Evolutionary conservation across 2,888 invertebrate genomes (phyloP).

Genomic region (Cryptus viduatorius): DNA sequence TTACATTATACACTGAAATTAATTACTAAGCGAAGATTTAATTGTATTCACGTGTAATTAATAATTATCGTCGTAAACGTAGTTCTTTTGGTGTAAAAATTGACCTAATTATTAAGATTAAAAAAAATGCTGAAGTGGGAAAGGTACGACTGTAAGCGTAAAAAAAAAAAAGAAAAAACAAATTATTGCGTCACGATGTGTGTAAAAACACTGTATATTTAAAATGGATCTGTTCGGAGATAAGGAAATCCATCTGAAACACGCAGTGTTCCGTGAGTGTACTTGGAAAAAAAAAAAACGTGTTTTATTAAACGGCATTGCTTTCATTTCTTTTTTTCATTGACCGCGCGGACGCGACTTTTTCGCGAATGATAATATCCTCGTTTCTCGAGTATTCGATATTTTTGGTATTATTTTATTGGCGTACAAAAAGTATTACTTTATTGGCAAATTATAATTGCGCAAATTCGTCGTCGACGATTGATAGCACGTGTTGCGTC

Average conservation of each 20-base stretch:
- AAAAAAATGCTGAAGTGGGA: conserved; percentile 9
- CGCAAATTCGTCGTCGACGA: conserved; percentile 69
- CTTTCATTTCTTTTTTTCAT: conserved; percentile 56
- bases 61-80: conserved; percentile 83
- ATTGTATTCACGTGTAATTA: conserved; percentile 84
- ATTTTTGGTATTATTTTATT: neutral
- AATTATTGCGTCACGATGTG: conserved; percentile 59
- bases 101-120: conserved; percentile 82
- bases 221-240: neutral
- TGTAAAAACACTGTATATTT: conserved; percentile 75
- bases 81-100: conserved; percentile 84
- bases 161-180: conserved; percentile 72
- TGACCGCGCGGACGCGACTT: neutral
- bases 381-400: neutral
- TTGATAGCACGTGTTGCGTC: conserved; percentile 86
- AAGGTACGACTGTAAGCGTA: conserved; percentile 60
- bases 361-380: too few species aligned
- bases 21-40: conserved; percentile 69
- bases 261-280: conserved; percentile 67
- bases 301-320: conserved; percentile 81
- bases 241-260: conserved; percentile 44
- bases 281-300: conserved; percentile 70
- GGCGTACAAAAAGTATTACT: neutral
- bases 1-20: conserved; percentile 79
- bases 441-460: conserved; percentile 66